Base-by-base conservation (phyloP, 2,888 invertebrate species). In the Flexamia atlantica region DNA sequence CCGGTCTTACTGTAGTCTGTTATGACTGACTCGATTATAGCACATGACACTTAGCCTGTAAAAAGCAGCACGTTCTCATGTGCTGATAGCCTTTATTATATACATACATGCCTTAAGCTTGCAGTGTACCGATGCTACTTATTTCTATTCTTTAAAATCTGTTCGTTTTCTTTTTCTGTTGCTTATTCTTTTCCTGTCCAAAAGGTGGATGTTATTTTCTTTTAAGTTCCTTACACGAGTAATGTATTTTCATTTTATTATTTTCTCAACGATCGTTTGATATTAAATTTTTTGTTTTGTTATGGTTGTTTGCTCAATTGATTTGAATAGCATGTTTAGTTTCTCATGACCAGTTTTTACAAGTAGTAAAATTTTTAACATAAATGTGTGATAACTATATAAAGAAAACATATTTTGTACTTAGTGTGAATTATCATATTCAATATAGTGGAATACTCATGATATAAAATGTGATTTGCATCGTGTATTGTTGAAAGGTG, bases 81-180 rank as follows among this genome's bases (percentile, higher is more conserved):
- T 72, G 72, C 72, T 72, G 36, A 30, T n/a, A 76, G 76, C 76
- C 76, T 76, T 76, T 28, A 76, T 25, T 72, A n/a, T 76, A 46
- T 76, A 76, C 3, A 76, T 46, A 76, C 23, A 46, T 76, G 76
- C 76, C 76, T 76, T 76, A 76, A 46, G 30, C 50, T 20, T 28
- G 28, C 50, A 76, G 23, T 46, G n/a, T 23, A n/a, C 23, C 20
- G 17, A 46, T n/a, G n/a, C 5, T 17, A 46, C 3, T 23, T 42
- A 40, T 40, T 72, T 40, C 1, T 72, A 28, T 50, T 76, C 76
- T 76, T 46, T 46, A 25, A 28, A 40, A 20, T 76, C 76, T 76
- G 25, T 46, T 76, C 12, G 20, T 36, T 40, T 70, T 40, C 70
- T n/a, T 20, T 40, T 68, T 70, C 64, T 20, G 3, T 70, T 70